Conservation (phyloP, 2,888 invertebrate species). For the Troides aeacus region DNA sequence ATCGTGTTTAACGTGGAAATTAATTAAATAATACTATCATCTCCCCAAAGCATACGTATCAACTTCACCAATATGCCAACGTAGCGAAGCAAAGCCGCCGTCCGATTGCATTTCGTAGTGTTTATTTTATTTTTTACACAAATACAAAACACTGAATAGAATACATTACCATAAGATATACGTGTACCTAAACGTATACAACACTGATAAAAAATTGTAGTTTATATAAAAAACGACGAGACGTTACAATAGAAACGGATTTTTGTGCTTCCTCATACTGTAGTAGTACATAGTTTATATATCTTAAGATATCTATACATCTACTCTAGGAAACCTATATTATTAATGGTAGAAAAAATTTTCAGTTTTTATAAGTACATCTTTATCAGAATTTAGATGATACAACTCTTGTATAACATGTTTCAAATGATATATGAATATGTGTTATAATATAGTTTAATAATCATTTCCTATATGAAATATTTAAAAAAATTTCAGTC, state of each 20-base stretch:
- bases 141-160: constrained; percentile 60
- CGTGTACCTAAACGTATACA: constrained; percentile 60
- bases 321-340: constrained; percentile 27
- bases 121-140: constrained; percentile 54
- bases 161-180: constrained; percentile 51
- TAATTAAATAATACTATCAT: too few species aligned
- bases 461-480: too few species aligned
- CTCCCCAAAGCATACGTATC: not conserved
- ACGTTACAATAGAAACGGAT: constrained; percentile 57
- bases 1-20: too few species aligned
- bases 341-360: constrained; percentile 60
- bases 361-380: constrained; percentile 35
- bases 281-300: constrained; percentile 32
- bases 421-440: constrained; percentile 21
- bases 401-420: constrained; percentile 10
- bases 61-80: not conserved
- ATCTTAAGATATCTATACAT: constrained; percentile 27
- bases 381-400: constrained; percentile 11
- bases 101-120: constrained; percentile 44
- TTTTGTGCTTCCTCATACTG: constrained; percentile 66
- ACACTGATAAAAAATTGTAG: constrained; percentile 51
- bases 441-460: too few species aligned
- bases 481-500: too few species aligned
- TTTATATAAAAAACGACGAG: constrained; percentile 51
- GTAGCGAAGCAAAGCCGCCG: constrained; percentile 53